Evolutionary conservation across 2,888 invertebrate genomes (phyloP), one percentile per base, ranked within the genome.

Genomic region (Chloroclystis v-ata): DNA sequence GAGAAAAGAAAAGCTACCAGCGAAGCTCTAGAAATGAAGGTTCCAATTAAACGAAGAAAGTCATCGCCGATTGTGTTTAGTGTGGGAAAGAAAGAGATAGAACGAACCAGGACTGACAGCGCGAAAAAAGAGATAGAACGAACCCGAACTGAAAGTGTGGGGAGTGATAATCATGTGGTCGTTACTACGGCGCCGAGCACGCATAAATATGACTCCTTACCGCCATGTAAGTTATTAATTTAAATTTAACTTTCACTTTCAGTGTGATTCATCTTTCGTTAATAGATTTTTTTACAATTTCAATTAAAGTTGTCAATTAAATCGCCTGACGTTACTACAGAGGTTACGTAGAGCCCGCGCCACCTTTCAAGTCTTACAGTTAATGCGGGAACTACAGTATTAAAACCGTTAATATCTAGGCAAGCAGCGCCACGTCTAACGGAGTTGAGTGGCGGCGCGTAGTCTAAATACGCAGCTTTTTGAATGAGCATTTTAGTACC

Each of bases 1-100:
- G 49, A 42, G 9, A 50, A 50, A 11, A 50, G 12, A 70, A 70
- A 76, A 51, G 54, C 16, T 47, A 20, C 52, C 3, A 67, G 67
- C 37, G 48, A 42, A 26, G 20, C 41, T 20, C 57, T 64, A 16
- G 63, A n/a, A n/a, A n/a, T n/a, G n/a, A n/a, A 64, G 12, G 67
- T 69, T 1, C 61, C 66, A 10, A 59, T 56, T 0, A 86, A 80
- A 46, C 87, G 81, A 54, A 78, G 80, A 49, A 82, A 76, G 45
- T 89, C 88, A 1, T 90, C 90, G 0, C 91, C 91, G 0, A 91
- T 91, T 45, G 80, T 91, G 28, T 91, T 90, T 60, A 82, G 89
- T 60, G 78, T 83, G 6, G 63, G 61, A 7, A 80, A 76, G 59
- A 78, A 70, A 56, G 72, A 68, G 32, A 61, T 46, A 70, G 83